A percentile compares a stretch with the other conserved stretches of the same genome.
phyloP scores from a whole-genome alignment of 2,797 vertebrate species.

The Menidia menidia region DNA sequence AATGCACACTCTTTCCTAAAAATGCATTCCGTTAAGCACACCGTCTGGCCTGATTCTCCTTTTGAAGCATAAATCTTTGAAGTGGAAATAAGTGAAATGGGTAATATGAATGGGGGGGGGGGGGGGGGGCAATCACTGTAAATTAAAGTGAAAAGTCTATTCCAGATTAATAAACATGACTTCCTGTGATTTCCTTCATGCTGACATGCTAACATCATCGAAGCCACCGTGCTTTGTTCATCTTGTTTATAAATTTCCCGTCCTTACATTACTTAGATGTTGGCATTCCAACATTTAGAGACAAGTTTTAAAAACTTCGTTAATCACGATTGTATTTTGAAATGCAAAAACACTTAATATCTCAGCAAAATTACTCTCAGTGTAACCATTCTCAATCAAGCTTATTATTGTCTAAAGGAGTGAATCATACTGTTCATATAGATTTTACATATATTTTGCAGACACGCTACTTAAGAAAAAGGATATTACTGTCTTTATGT shows the following conservation, averaged over 20 bases:
- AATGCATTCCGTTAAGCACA: conserved; percentile 49
- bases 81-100: conserved; percentile 21
- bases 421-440: too few relatives aligned
- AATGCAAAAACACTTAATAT: too few relatives aligned
- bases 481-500: too few relatives aligned
- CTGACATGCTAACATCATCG: neutral
- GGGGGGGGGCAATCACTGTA: conserved; percentile 1
- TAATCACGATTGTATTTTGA: too few relatives aligned
- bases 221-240: neutral
- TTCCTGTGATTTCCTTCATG: neutral
- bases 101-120: neutral
- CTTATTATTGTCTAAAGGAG: too few relatives aligned
- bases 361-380: too few relatives aligned
- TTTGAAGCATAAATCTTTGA: conserved; percentile 16
- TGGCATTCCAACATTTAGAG: neutral
- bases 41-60: conserved; percentile 26
- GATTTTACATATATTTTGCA: too few relatives aligned
- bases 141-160: neutral
- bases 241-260: neutral
- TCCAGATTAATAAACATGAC: too few relatives aligned
- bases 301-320: too few relatives aligned
- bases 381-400: too few relatives aligned
- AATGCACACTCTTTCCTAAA: conserved; percentile 48
- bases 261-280: neutral
- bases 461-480: too few relatives aligned